These are phyloP conservation scores for Noctua comes DNA, from an alignment of 2,888 invertebrate genomes.

Conservation along the genomic window DNA sequence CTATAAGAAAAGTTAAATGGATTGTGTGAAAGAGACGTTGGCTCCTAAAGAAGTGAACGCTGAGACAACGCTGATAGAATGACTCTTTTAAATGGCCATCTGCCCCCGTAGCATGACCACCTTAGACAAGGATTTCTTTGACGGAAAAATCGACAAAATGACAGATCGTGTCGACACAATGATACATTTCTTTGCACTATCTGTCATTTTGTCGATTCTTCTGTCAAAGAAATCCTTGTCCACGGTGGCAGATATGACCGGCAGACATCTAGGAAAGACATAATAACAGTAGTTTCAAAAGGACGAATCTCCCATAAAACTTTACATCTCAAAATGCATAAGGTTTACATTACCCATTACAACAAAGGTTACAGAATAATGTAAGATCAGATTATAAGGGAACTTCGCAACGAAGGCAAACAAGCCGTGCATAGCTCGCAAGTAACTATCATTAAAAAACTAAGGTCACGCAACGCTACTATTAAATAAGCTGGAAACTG, in stretches of 20 bases:
- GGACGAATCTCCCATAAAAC: constrained; percentile 23
- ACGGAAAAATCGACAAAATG: too few species aligned
- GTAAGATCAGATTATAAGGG: constrained; percentile 6
- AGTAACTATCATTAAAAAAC: constrained; percentile 52
- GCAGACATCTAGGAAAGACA: neutral
- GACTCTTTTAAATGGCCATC: neutral
- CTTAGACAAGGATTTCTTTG: too few species aligned
- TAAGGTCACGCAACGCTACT: constrained; percentile 55
- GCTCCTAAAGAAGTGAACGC: neutral
- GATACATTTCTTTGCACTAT: too few species aligned
- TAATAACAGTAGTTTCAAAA: constrained; percentile 18
- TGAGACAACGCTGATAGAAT: neutral
- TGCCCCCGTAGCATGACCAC: too few species aligned
- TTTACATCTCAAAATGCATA: neutral
- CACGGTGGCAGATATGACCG: neutral
- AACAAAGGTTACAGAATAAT: constrained; percentile 34
- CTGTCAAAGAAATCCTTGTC: too few species aligned
- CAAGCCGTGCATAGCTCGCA: constrained; percentile 32
- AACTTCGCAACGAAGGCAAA: constrained; percentile 46
- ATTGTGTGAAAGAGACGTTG: neutral
- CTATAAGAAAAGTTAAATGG: neutral
- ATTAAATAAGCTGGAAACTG: constrained; percentile 49
- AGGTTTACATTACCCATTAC: constrained; percentile 18
- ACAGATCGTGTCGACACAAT: too few species aligned
- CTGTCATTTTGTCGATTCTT: too few species aligned